Evolutionary conservation across 1,140 invertebrate species (phyloP).

Genomic region (Spodoptera frugiperda): DNA sequence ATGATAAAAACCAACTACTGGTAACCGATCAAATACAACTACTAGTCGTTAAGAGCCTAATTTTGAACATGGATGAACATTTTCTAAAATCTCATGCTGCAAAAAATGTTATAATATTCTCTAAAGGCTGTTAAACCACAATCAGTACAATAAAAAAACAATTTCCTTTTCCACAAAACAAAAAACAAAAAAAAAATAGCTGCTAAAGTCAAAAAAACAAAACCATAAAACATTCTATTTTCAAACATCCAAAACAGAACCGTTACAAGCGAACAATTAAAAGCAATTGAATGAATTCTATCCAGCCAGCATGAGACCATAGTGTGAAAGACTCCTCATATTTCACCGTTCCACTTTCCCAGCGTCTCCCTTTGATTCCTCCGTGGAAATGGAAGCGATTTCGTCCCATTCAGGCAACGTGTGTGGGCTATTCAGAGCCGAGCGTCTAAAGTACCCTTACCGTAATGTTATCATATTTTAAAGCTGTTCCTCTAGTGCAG

Average conservation of each 20-base stretch:
- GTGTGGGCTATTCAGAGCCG: slow-evolving; percentile 33
- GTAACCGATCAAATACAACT: too few relatives aligned
- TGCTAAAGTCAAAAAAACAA: background rate
- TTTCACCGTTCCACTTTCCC: slow-evolving; percentile 41
- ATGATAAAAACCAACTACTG: too few relatives aligned
- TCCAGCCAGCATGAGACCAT: background rate
- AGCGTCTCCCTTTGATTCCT: slow-evolving; percentile 41
- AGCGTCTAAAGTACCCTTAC: slow-evolving; percentile 5
- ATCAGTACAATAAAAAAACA: too few relatives aligned
- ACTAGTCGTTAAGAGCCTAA: too few relatives aligned
- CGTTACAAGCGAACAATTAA: background rate
- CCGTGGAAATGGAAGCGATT: slow-evolving; percentile 53
- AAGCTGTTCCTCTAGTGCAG: background rate
- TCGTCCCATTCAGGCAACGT: slow-evolving; percentile 40
- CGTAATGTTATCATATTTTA: slow-evolving; percentile 37
- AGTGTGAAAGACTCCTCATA: slow-evolving; percentile 44
- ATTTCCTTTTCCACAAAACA: too few relatives aligned
- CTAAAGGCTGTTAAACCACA: too few relatives aligned
- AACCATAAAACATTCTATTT: background rate
- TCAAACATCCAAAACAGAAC: background rate
- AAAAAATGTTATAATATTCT: too few relatives aligned
- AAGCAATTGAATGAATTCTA: slow-evolving; percentile 19
- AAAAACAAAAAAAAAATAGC: too few relatives aligned
- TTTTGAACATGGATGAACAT: too few relatives aligned
- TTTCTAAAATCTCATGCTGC: too few relatives aligned